phyloP scores from a whole-genome alignment of 2,113 vertebrate species.

The Ceyx margarethae region DNA sequence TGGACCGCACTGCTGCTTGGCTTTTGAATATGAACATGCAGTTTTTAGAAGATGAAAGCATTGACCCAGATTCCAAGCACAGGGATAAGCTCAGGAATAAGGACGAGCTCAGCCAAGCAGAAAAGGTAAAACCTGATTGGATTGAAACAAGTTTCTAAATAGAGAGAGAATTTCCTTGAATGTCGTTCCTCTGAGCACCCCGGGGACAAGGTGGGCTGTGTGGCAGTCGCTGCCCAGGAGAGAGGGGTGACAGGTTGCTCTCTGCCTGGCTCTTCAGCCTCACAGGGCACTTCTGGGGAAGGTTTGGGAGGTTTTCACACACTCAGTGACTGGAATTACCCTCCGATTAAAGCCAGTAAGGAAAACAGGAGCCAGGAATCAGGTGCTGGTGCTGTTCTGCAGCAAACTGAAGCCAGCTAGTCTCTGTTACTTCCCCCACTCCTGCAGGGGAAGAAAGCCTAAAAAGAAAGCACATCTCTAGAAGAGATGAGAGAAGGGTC shows the following conservation, averaged over 20 bases:
- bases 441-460: not conserved
- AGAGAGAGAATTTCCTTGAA: conserved; percentile 62
- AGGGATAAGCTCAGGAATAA: conserved; percentile 91
- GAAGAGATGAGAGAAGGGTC: not conserved
- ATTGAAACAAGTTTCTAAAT: conserved; percentile 44
- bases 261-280: not conserved
- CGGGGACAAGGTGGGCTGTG: conserved; percentile 37
- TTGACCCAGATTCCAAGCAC: conserved; percentile 90
- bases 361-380: not conserved
- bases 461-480: not conserved
- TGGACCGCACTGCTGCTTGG: conserved; percentile 99
- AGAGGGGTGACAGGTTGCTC: not conserved
- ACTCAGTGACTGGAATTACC: not conserved
- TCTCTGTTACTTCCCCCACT: not conserved
- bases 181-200: not conserved
- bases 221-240: not conserved
- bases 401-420: not conserved
- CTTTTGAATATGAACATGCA: conserved; percentile 99
- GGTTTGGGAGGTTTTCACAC: not conserved
- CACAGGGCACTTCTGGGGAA: not conserved
- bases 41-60: conserved; percentile 95
- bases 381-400: not conserved
- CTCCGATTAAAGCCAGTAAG: not conserved
- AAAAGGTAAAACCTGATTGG: conserved; percentile 88
- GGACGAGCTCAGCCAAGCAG: conserved; percentile 95